Conservation (phyloP, 2,797 vertebrate species). For the Hoplostethus atlanticus region DNA sequence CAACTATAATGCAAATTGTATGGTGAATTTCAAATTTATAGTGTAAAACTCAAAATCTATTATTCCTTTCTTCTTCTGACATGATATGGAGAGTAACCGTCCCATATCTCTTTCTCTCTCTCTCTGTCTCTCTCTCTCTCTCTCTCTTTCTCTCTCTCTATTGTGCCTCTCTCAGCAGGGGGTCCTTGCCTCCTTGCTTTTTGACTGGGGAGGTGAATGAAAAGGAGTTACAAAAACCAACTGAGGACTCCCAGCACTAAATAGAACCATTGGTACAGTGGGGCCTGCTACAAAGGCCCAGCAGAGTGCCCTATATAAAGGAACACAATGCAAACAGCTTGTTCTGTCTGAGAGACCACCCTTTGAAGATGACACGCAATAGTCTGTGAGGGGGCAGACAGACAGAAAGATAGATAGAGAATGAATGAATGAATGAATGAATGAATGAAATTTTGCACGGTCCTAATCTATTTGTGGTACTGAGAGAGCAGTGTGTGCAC, state of each 20-base stretch:
- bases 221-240: slow-evolving; percentile 81
- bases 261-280: slow-evolving; percentile 65
- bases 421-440: slow-evolving; percentile 12
- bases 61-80: background rate
- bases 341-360: slow-evolving; percentile 64
- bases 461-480: background rate
- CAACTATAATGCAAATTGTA: too few relatives aligned
- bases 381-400: slow-evolving; percentile 34
- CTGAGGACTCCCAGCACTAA: slow-evolving; percentile 69
- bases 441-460: background rate
- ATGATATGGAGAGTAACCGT: background rate
- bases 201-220: slow-evolving; percentile 83
- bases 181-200: slow-evolving; percentile 63
- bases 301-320: slow-evolving; percentile 64
- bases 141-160: slow-evolving; percentile 27
- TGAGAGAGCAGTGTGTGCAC: background rate
- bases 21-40: too few relatives aligned
- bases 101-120: background rate
- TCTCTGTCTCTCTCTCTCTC: slow-evolving; percentile 28
- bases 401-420: slow-evolving; percentile 16
- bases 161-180: slow-evolving; percentile 69
- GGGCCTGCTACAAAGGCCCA: slow-evolving; percentile 57
- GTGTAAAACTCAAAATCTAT: background rate
- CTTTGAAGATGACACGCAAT: slow-evolving; percentile 67
- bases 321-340: slow-evolving; percentile 73